phyloP scores from a whole-genome alignment of 2,113 vertebrate genomes.

The Sylvicapra grimmia region DNA sequence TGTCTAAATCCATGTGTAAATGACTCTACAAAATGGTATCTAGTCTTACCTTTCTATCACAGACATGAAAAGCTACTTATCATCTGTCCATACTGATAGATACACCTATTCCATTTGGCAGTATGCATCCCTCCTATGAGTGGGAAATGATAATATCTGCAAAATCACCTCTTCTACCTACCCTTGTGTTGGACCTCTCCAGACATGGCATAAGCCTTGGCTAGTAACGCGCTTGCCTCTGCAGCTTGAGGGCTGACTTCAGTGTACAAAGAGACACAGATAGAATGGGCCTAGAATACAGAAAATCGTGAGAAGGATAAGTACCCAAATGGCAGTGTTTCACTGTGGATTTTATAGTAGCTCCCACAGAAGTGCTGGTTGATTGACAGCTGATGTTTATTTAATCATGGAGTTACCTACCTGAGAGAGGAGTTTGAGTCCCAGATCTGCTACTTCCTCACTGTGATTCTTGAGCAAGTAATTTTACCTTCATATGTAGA shows the following conservation, averaged over 20 bases:
- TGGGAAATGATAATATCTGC: background rate
- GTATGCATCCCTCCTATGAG: background rate
- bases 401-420: background rate
- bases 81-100: background rate
- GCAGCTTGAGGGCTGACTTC: slow-evolving; percentile 65
- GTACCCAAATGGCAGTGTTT: background rate
- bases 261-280: slow-evolving; percentile 54
- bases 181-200: slow-evolving; percentile 59
- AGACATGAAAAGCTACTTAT: background rate
- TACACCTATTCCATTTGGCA: background rate
- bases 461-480: background rate
- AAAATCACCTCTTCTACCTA: slow-evolving; percentile 38
- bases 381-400: background rate
- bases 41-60: background rate
- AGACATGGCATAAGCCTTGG: slow-evolving; percentile 68
- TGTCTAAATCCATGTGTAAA: background rate
- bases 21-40: background rate
- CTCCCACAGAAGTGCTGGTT: background rate
- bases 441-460: background rate
- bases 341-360: background rate
- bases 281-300: slow-evolving; percentile 65
- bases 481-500: background rate
- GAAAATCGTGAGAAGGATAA: background rate
- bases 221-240: slow-evolving; percentile 52
- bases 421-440: background rate